Conservation (phyloP, 2,888 invertebrate genomes). For the Polydesmus complanatus region DNA sequence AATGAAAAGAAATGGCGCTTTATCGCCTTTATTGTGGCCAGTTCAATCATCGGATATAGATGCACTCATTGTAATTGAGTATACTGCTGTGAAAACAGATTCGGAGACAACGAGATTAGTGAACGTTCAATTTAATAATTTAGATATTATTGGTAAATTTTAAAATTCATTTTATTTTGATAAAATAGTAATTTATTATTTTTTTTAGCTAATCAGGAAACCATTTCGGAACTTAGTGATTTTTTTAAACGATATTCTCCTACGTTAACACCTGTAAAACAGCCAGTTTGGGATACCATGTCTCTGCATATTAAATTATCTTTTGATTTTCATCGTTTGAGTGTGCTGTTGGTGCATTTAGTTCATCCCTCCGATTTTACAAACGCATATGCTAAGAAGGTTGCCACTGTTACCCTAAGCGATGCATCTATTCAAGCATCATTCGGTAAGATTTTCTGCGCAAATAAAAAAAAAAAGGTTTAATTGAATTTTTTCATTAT, state of each 20-base stretch:
- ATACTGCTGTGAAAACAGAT: constrained; percentile 33
- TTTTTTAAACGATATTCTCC: constrained; percentile 45
- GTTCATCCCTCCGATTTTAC: background rate
- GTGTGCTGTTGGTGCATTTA: constrained; percentile 53
- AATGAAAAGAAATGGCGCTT: background rate
- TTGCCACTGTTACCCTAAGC: constrained; percentile 83
- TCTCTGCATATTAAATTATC: constrained; percentile 52
- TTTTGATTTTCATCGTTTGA: constrained; percentile 84
- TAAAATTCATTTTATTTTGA: constrained; percentile 10
- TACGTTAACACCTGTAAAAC: background rate
- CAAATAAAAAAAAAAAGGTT: constrained; percentile 15
- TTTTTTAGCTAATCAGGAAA: constrained; percentile 75
- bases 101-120: constrained; percentile 49
- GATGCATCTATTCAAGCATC: constrained; percentile 63
- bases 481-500: background rate
- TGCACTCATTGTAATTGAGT: constrained; percentile 52
- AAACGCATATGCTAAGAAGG: constrained; percentile 55
- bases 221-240: constrained; percentile 82
- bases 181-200: background rate
- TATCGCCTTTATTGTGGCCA: background rate
- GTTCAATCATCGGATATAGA: constrained; percentile 26
- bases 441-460: constrained; percentile 10
- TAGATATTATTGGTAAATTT: constrained; percentile 77
- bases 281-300: background rate
- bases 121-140: constrained; percentile 80